Evolutionary conservation across 1,140 invertebrate species (phyloP).

Genomic region (Coenobita brevimanus): DNA sequence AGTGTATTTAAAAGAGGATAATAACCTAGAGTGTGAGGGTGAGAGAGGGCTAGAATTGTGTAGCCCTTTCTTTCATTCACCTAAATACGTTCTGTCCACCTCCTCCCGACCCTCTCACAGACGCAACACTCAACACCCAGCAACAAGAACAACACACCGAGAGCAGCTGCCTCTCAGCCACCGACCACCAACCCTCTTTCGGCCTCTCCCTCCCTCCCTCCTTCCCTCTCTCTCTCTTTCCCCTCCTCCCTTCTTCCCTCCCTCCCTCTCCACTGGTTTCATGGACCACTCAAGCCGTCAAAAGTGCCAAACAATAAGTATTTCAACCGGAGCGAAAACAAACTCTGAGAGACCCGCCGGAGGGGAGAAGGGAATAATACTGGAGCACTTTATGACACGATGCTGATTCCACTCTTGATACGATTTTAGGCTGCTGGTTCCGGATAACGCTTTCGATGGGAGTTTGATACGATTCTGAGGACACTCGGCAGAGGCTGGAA

Average conservation of each 20-base stretch:
- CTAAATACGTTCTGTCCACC: too few relatives aligned
- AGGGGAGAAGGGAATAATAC: constrained; percentile 25
- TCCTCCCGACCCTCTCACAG: too few relatives aligned
- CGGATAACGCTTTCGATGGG: constrained; percentile 40
- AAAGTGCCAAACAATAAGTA: constrained; percentile 50
- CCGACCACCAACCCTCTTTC: not conserved
- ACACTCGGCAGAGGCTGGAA: not conserved
- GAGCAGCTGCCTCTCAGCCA: not conserved
- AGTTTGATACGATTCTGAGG: constrained; percentile 52
- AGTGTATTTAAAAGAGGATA: too few relatives aligned
- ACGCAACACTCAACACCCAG: not conserved
- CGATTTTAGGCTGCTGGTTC: constrained; percentile 28
- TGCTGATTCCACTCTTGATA: constrained; percentile 40
- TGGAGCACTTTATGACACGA: constrained; percentile 55
- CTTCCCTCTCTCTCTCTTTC: not conserved
- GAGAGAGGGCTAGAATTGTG: too few relatives aligned
- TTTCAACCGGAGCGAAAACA: constrained; percentile 41
- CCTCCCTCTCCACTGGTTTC: constrained; percentile 15
- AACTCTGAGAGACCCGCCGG: constrained; percentile 18
- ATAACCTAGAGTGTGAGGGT: too few relatives aligned
- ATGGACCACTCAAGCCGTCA: constrained; percentile 24
- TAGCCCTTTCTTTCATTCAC: too few relatives aligned
- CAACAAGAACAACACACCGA: not conserved
- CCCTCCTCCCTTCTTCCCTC: not conserved
- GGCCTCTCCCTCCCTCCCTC: not conserved